Conservation (phyloP, 1,140 invertebrate species). For the Calephelis nemesis region DNA sequence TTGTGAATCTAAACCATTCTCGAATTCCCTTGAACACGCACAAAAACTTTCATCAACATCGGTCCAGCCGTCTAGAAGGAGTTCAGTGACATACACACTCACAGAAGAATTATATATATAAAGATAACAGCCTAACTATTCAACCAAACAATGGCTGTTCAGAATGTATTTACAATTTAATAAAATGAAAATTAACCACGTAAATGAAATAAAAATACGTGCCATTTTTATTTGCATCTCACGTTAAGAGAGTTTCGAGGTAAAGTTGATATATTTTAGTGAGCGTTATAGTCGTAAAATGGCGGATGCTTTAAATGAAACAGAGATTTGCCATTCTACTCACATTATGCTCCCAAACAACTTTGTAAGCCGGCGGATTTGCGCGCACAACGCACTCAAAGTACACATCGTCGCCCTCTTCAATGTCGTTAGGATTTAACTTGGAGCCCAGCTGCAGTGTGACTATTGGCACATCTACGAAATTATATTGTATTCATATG, state of each 20-base stretch:
- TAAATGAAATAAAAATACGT: not conserved
- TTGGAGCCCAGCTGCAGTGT: conserved; percentile 87
- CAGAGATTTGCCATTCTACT: conserved; percentile 62
- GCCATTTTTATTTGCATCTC: not conserved
- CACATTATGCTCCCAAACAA: conserved; percentile 90
- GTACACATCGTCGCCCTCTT: conserved; percentile 92
- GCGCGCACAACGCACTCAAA: conserved; percentile 91
- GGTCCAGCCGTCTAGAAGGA: no score
- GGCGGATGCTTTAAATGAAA: conserved; percentile 20
- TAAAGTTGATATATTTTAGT: conserved; percentile 3
- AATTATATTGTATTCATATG: conserved; percentile 3
- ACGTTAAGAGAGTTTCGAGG: not conserved
- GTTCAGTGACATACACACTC: no score
- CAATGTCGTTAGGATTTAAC: conserved; percentile 89
- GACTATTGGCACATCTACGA: conserved; percentile 88
- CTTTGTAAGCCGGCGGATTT: conserved; percentile 88
- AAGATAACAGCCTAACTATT: no score
- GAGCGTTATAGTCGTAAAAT: conserved; percentile 2
- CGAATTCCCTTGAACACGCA: no score
- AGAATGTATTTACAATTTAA: no score
- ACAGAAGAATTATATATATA: no score
- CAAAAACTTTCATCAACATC: no score
- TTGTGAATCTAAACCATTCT: no score
- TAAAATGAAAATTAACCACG: no score
- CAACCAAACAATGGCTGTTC: no score